These are phyloP conservation scores for Tribolium freemani DNA, from an alignment of 2,888 invertebrate genomes.

Conservation along the genomic window DNA sequence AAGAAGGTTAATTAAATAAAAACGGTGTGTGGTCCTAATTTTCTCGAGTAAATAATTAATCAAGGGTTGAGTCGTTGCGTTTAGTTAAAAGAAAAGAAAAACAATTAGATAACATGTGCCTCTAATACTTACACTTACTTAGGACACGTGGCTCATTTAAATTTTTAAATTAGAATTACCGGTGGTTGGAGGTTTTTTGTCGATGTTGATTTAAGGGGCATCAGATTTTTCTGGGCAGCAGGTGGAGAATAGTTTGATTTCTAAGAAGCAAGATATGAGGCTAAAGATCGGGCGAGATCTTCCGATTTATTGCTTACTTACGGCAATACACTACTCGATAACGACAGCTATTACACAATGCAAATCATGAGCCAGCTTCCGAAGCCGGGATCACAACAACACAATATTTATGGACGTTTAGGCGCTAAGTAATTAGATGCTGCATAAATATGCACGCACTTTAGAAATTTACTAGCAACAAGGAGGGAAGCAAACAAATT, in stretches of 20 bases:
- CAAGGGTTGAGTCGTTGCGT: conserved; percentile 30
- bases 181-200: conserved; percentile 49
- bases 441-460: no score
- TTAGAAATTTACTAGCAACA: no score
- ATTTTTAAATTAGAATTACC: conserved; percentile 54
- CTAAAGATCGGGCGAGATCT: conserved; percentile 17
- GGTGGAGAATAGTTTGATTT: conserved; percentile 43
- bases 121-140: conserved; percentile 37
- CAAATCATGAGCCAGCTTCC: conserved; percentile 10
- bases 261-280: conserved; percentile 11
- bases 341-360: conserved; percentile 12
- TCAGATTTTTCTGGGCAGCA: conserved; percentile 51
- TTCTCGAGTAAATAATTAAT: conserved; percentile 39
- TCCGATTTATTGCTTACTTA: conserved; percentile 25
- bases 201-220: conserved; percentile 50
- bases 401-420: neutral
- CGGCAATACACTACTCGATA: neutral
- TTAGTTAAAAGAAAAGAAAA: conserved; percentile 35
- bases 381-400: conserved; percentile 7
- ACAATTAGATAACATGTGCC: conserved; percentile 40
- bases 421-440: no score
- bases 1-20: conserved; percentile 39
- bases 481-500: no score
- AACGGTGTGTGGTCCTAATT: conserved; percentile 43
- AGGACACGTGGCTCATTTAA: conserved; percentile 52